phyloP scores from a whole-genome alignment of 2,888 invertebrate genomes.

The Muscina levida region DNA sequence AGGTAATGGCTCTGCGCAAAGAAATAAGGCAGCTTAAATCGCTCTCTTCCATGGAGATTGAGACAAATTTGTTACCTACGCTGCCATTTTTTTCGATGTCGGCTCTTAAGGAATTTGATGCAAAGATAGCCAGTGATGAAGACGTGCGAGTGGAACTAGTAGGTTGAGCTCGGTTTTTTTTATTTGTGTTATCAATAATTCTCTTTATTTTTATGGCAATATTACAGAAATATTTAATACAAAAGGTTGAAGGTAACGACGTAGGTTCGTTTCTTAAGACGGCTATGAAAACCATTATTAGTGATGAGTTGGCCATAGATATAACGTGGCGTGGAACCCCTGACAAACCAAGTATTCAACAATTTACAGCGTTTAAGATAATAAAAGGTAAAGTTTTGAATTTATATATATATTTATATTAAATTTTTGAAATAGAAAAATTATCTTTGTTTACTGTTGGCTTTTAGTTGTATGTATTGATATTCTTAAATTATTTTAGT shows the following conservation, averaged over 20 bases:
- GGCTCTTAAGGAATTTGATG: constrained; percentile 46
- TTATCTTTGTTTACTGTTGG: too few relatives aligned
- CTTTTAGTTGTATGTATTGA: too few relatives aligned
- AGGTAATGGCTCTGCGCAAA: too few relatives aligned
- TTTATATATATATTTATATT: too few relatives aligned
- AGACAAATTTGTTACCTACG: constrained; percentile 34
- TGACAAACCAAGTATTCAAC: constrained; percentile 53
- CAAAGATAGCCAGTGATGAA: constrained; percentile 35
- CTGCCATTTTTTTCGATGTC: constrained; percentile 41
- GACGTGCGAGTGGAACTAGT: constrained; percentile 47
- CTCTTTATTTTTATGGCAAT: not conserved
- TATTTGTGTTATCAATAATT: not conserved
- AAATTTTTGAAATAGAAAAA: too few relatives aligned
- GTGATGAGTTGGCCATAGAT: constrained; percentile 56
- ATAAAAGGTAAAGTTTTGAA: too few relatives aligned
- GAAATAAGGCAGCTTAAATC: too few relatives aligned
- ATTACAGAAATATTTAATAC: constrained; percentile 37
- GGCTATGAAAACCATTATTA: constrained; percentile 44
- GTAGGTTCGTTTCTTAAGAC: constrained; percentile 31
- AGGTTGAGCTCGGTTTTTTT: not conserved
- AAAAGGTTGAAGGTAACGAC: constrained; percentile 37
- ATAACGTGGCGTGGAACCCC: constrained; percentile 58
- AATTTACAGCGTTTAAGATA: constrained; percentile 21
- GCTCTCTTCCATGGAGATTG: too few relatives aligned
- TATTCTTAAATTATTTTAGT: too few relatives aligned